These are phyloP conservation scores for Oceanites oceanicus DNA, from an alignment of 2,113 vertebrate species.

Conservation along the genomic window DNA sequence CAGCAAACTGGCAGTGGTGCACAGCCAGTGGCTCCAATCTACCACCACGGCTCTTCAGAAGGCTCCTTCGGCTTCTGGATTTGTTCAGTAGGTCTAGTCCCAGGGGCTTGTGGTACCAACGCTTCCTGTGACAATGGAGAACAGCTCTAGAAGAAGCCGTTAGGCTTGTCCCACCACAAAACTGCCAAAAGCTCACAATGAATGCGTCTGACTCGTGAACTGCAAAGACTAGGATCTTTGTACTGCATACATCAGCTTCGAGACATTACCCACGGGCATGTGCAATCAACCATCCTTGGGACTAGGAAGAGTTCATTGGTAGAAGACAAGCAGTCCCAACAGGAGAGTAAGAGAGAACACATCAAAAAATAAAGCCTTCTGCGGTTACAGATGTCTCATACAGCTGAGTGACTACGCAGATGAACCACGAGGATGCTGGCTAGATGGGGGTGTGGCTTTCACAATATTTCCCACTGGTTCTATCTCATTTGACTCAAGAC, in stretches of 20 bases:
- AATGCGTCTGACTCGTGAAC: background rate
- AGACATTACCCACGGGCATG: background rate
- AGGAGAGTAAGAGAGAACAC: background rate
- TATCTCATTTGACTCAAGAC: background rate
- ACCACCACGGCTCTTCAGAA: background rate
- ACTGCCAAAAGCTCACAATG: background rate
- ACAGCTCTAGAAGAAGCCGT: background rate
- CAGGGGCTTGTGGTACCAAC: background rate
- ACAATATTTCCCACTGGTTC: background rate
- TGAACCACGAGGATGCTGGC: background rate
- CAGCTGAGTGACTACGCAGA: background rate
- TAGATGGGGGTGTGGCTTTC: background rate
- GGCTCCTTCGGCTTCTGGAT: background rate
- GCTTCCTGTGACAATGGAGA: background rate
- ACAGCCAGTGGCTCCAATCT: rapidly evolving
- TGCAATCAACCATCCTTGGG: background rate
- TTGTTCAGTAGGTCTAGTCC: background rate
- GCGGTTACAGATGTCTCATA: background rate
- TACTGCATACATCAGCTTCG: background rate
- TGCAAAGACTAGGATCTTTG: background rate
- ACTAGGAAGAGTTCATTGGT: background rate
- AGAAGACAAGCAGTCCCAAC: background rate
- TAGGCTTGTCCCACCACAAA: background rate
- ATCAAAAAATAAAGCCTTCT: background rate
- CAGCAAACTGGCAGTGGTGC: background rate